Evolutionary conservation across 1,140 invertebrate genomes (phyloP).

Genomic region (Lepidurus couesii): DNA sequence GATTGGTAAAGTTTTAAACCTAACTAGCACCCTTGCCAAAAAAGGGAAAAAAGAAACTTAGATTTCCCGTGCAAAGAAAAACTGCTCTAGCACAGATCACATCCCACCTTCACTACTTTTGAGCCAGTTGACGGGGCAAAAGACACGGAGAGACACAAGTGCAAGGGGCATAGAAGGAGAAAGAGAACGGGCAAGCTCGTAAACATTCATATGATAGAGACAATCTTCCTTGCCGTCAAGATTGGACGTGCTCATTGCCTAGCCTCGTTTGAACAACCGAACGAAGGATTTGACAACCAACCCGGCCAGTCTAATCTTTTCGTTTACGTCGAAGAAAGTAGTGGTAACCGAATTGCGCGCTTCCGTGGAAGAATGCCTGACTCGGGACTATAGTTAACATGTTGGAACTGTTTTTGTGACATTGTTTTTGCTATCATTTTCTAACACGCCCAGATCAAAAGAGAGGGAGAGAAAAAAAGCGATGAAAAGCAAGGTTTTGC

Average conservation of each 20-base stretch:
- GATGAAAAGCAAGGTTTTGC: not conserved
- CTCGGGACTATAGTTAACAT: conserved; percentile 4
- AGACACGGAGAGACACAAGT: too few species aligned
- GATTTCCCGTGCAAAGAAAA: too few species aligned
- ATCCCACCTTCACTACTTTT: too few species aligned
- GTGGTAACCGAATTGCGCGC: not conserved
- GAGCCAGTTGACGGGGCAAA: too few species aligned
- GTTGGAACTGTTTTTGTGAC: not conserved
- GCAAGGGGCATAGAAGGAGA: too few species aligned
- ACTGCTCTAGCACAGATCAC: too few species aligned
- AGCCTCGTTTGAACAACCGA: not conserved
- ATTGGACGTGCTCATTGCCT: conserved; percentile 21
- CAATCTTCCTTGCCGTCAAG: conserved; percentile 8
- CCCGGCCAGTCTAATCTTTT: not conserved
- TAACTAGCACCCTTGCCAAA: not conserved
- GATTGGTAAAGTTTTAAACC: not conserved
- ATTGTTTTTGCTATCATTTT: not conserved
- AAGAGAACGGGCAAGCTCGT: not conserved
- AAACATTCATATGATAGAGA: conserved; percentile 22
- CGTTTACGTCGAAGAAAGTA: not conserved
- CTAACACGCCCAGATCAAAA: not conserved
- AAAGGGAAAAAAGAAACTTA: too few species aligned
- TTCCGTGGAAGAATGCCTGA: not conserved
- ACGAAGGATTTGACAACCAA: not conserved
- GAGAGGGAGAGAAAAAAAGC: not conserved